Percentiles rank a stretch among this genome's conserved stretches.
phyloP scores from a whole-genome alignment of 2,113 vertebrate genomes.

The Hippocampus zosterae region DNA sequence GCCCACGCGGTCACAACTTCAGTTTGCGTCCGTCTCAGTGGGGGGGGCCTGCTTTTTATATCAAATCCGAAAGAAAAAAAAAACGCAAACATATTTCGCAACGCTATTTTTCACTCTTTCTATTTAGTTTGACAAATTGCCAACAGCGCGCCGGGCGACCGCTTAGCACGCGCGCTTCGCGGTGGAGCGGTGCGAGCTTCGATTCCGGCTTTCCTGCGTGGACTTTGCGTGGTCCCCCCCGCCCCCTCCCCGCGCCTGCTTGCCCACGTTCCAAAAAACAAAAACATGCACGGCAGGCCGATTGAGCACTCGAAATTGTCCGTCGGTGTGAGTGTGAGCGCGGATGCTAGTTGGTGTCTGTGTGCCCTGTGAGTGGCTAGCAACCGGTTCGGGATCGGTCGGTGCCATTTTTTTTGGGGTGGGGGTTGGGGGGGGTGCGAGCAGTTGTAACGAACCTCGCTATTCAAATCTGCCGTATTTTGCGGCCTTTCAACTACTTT shows the following conservation, averaged over 20 bases:
- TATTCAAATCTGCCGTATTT: neutral
- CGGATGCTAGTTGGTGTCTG: too few relatives aligned
- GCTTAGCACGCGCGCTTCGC: too few relatives aligned
- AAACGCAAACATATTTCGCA: constrained; percentile 32
- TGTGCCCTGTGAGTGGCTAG: too few relatives aligned
- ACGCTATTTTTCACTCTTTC: constrained; percentile 54
- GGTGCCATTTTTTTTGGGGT: neutral
- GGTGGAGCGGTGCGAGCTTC: too few relatives aligned
- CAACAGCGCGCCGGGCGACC: neutral
- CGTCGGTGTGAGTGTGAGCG: too few relatives aligned
- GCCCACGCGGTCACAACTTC: constrained; percentile 26
- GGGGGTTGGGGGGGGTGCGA: neutral
- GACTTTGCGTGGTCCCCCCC: too few relatives aligned
- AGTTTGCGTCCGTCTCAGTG: constrained; percentile 37
- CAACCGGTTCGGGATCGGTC: neutral
- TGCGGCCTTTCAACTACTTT: constrained; percentile 3
- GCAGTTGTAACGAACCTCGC: neutral
- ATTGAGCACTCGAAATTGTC: too few relatives aligned
- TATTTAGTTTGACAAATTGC: constrained; percentile 19
- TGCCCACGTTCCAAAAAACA: too few relatives aligned
- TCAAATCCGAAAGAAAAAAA: constrained; percentile 18
- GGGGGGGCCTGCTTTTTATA: constrained; percentile 35
- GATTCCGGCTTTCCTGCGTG: too few relatives aligned
- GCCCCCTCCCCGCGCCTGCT: too few relatives aligned
- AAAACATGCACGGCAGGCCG: too few relatives aligned